Evolutionary conservation across 2,888 invertebrate genomes (phyloP).

Genomic region (Platycheirus rosarum): DNA sequence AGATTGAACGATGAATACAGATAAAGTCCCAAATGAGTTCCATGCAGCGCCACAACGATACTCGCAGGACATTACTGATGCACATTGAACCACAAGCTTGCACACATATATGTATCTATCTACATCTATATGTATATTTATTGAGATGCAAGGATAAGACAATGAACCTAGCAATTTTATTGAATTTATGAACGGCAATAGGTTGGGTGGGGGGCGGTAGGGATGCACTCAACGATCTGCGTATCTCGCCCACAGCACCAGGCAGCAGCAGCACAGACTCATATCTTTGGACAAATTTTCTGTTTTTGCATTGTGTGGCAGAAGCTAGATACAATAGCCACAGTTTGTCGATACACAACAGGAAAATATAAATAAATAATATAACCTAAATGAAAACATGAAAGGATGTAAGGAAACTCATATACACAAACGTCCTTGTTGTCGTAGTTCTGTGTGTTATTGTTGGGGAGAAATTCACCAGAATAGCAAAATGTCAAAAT

Average conservation of each 20-base stretch:
- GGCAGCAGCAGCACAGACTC: conserved; percentile 33
- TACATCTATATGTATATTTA: conserved; percentile 37
- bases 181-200: conserved; percentile 70
- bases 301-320: conserved; percentile 38
- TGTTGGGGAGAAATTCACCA: conserved; percentile 21
- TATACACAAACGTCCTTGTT: conserved; percentile 1
- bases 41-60: conserved; percentile 44
- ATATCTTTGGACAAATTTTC: conserved; percentile 63
- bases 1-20: conserved; percentile 55
- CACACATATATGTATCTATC: background rate
- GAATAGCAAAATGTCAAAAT: too few species aligned
- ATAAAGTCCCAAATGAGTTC: conserved; percentile 71
- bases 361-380: conserved; percentile 72
- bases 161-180: conserved; percentile 70
- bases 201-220: conserved; percentile 29
- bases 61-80: conserved; percentile 1
- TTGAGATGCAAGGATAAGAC: conserved; percentile 71
- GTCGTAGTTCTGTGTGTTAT: conserved; percentile 35
- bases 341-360: conserved; percentile 71
- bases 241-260: conserved; percentile 1
- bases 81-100: conserved; percentile 61
- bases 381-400: conserved; percentile 54
- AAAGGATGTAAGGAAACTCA: conserved; percentile 58
- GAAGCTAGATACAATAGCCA: conserved; percentile 53
- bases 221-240: conserved; percentile 46